These are phyloP conservation scores for Litoditis marina DNA, from an alignment of 2,888 invertebrate species.

Conservation along the genomic window DNA sequence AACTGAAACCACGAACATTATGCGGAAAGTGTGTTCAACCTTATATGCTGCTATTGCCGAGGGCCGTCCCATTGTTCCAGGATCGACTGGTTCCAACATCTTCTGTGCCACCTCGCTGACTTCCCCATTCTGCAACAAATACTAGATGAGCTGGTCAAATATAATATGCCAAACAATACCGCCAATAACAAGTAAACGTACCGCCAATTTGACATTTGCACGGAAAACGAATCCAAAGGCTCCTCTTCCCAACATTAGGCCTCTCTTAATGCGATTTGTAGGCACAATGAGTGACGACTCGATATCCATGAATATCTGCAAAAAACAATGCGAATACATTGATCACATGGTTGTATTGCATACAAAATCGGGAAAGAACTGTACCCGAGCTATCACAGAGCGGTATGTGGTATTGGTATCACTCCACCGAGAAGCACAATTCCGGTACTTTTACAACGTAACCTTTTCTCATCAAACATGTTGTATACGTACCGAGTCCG, in stretches of 20 bases:
- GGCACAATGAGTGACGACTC: constrained; percentile 72
- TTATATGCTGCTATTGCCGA: constrained; percentile 73
- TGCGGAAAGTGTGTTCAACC: too few species aligned
- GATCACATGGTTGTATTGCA: too few species aligned
- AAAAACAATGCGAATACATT: too few species aligned
- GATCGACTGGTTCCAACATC: constrained; percentile 89
- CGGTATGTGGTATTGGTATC: constrained; percentile 62
- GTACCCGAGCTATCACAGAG: too few species aligned
- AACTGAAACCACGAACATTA: too few species aligned
- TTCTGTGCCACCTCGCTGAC: constrained; percentile 80
- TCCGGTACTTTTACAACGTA: background rate
- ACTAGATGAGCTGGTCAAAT: background rate
- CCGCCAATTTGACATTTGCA: constrained; percentile 65
- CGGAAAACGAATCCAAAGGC: constrained; percentile 95
- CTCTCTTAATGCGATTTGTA: constrained; percentile 76
- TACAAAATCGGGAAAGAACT: too few species aligned
- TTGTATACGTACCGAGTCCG: constrained; percentile 75
- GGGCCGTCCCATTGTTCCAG: constrained; percentile 72
- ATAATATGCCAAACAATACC: too few species aligned
- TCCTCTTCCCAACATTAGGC: constrained; percentile 78
- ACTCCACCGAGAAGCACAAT: background rate
- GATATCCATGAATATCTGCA: constrained; percentile 35
- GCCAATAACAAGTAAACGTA: too few species aligned
- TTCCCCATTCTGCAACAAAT: constrained; percentile 27
- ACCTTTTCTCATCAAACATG: too few species aligned